Base-by-base conservation (phyloP, 2,797 vertebrate genomes). In the Diplodus sargus region DNA sequence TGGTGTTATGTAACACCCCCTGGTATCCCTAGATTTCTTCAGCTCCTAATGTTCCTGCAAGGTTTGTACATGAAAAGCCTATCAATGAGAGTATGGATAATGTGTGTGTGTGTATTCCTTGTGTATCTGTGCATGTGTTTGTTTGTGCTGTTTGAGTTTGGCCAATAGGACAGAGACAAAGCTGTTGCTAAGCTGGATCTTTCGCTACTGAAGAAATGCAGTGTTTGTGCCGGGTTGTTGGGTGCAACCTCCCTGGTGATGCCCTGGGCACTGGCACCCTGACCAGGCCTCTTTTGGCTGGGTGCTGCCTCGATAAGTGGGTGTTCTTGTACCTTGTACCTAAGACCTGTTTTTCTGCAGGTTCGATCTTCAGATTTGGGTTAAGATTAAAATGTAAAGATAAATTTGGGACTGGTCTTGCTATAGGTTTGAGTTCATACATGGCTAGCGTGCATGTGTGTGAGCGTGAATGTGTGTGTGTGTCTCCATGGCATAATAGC, bases 141-240 rank as follows among this genome's bases (percentile, higher is more conserved):
- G 67, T 87, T 72, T 87, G 85, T 82, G 82, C 82, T 77, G 69
- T 84, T 86, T 84, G 79, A 82, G 73, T 86, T 90, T 87, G 83
- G 76, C 83, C 75, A 90, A 86, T 25, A 68, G 89, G 49, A 59
- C 49, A 60, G 54, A 78, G 74, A 97, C 97, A 97, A 97, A 97
- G 96, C 97, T 96, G 98, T 99, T 98, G 97, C 98, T 97, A 98
- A 97, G 98, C 94, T 96, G 87, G 90, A 93, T 90, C 91, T 89
- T 93, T 95, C 79, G 85, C 82, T 84, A 90, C 92, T 89, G 85
- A 91, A 97, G 95, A 95, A 97, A 98, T 97, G 96, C 93, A 92
- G 83, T 93, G 89, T 93, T 95, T 85, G 93, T 96, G 95, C 90
- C 76, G 78, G 86, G 89, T 64, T 89, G 91, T 94, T 88, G 86